Base-by-base conservation (phyloP, 2,888 invertebrate species). In the Tetranychus truncatus region DNA sequence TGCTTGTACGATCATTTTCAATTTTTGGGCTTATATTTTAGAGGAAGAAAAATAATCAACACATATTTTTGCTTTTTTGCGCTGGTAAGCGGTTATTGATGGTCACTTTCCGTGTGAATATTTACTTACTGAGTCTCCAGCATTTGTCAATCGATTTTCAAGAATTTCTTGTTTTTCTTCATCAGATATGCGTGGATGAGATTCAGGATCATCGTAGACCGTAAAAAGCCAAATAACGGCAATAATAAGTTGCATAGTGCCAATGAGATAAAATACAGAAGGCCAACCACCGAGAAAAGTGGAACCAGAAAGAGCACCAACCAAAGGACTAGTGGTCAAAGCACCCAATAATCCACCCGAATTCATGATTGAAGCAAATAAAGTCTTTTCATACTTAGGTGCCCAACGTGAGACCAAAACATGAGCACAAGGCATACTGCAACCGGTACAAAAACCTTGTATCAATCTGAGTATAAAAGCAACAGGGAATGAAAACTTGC, bases 261-360 rank as follows among this genome's bases (percentile, higher is more conserved):
- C 69, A 21, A 69, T 20, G 20, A 69, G 11, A 24, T 69, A 69
- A 24, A 24, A 69, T 3, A 69, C 9, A 20, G 69, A 18, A 24
- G 69, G 69, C 69, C 69, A 69, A 9, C 69, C 69, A 69, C 69
- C 69, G 3, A 69, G 69, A 69, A 69, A 69, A 21, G 18, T 21
- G n/a, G 69, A 69, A 6, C 20, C n/a, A 9, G 69, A 69, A 1
- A 69, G 34, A 0, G 11, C 18, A 3, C 69, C 69, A 1, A 20
- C 34, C 20, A 69, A 1, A 0, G 34, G 9, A 11, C n/a, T 11
- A 69, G 34, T 69, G 8, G 20, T 11, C 6, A 69, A 18, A n/a
- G 6, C 5, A 21, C 8, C 69, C 5, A 69, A 24, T 20, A 20
- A 11, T 11, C 21, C 20, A 11, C 69, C 69, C 11, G 21, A 24